These are phyloP conservation scores for Chrysochloris asiatica DNA, from an alignment of 2,113 vertebrate species.

Conservation along the genomic window DNA sequence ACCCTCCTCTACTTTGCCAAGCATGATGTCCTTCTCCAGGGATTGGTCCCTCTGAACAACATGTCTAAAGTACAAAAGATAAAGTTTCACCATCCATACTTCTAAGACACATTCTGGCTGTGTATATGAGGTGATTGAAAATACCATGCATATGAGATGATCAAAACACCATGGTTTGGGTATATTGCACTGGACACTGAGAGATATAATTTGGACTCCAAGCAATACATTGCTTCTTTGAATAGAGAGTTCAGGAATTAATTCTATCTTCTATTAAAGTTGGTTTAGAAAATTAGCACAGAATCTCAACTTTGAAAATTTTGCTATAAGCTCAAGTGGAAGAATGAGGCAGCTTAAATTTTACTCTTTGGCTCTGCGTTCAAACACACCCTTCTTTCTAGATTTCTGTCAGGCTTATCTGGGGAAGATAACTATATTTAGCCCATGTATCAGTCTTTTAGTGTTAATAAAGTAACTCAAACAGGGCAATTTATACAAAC, in stretches of 20 bases:
- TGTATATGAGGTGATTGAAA: no score
- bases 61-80: no score
- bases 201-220: conserved; percentile 75
- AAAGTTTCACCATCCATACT: no score
- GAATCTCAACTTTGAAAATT: conserved; percentile 38
- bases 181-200: conserved; percentile 71
- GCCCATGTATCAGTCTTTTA: background rate
- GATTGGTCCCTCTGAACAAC: no score
- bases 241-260: conserved; percentile 9
- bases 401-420: conserved; percentile 12
- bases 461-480: background rate
- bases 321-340: background rate
- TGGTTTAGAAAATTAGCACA: background rate
- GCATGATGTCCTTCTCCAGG: no score
- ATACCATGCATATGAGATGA: no score
- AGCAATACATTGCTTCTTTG: conserved; percentile 65
- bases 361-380: conserved; percentile 37
- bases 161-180: no score
- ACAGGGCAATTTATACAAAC: background rate
- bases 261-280: background rate
- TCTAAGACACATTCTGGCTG: no score
- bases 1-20: no score
- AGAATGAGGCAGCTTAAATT: background rate
- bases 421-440: conserved; percentile 12
- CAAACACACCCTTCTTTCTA: conserved; percentile 5